phyloP scores from a whole-genome alignment of 2,888 invertebrate species.

The Dasysyrphus albostriatus region DNA sequence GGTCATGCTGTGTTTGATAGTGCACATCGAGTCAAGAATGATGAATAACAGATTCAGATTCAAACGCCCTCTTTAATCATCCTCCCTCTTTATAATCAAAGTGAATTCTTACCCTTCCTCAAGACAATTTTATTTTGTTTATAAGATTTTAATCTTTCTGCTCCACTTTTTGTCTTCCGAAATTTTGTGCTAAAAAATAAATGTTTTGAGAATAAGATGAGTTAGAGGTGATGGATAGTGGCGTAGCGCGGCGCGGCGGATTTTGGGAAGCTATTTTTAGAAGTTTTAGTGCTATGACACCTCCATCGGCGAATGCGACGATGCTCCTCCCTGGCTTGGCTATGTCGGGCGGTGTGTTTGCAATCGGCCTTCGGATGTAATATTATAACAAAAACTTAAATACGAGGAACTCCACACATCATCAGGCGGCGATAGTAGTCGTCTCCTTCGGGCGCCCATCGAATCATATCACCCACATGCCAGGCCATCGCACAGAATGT shows the following conservation, averaged over 20 bases:
- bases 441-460: constrained; percentile 49
- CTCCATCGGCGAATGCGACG: constrained; percentile 55
- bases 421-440: constrained; percentile 34
- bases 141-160: constrained; percentile 50
- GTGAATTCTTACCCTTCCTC: constrained; percentile 21
- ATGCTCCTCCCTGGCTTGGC: constrained; percentile 23
- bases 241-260: background rate
- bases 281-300: constrained; percentile 59
- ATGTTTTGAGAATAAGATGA: constrained; percentile 54
- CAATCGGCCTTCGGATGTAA: constrained; percentile 62
- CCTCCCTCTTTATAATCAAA: constrained; percentile 10
- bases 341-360: constrained; percentile 11
- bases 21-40: constrained; percentile 22
- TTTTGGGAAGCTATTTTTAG: constrained; percentile 62
- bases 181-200: constrained; percentile 58
- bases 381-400: constrained; percentile 52
- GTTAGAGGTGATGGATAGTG: constrained; percentile 28
- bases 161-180: constrained; percentile 58
- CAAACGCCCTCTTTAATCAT: constrained; percentile 55
- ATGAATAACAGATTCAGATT: constrained; percentile 44
- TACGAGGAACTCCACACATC: constrained; percentile 46
- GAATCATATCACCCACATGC: constrained; percentile 64
- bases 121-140: constrained; percentile 28
- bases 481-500: constrained; percentile 31
- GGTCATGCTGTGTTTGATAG: constrained; percentile 42